Conservation (phyloP, 2,888 invertebrate genomes). For the Drosophila multiciliata region DNA sequence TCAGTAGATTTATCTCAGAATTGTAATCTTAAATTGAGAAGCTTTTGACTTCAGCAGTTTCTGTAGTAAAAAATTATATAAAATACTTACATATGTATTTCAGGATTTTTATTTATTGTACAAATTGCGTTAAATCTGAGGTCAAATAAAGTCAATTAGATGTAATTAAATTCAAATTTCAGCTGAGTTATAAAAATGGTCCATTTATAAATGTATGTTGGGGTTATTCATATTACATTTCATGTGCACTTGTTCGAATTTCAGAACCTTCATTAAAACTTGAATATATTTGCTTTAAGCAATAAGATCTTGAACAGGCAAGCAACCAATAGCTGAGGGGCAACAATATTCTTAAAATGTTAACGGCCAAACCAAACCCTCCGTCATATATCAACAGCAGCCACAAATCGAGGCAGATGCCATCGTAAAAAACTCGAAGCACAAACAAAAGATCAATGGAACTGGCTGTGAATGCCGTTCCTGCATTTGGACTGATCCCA, state of each 20-base stretch:
- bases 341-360: conserved; percentile 22
- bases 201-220: too few species aligned
- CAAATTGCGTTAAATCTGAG: too few species aligned
- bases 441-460: conserved; percentile 62
- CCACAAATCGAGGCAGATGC: conserved; percentile 53
- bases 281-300: conserved; percentile 6
- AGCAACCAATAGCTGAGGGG: background rate
- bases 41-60: too few species aligned
- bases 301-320: conserved; percentile 6
- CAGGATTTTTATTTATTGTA: too few species aligned
- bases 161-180: background rate
- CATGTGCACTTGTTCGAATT: background rate
- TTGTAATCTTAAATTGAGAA: background rate
- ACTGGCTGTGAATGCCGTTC: conserved; percentile 35
- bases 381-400: conserved; percentile 56
- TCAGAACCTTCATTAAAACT: background rate
- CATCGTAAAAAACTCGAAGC: conserved; percentile 50
- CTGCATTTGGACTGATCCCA: conserved; percentile 8
- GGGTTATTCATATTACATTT: background rate
- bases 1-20: background rate
- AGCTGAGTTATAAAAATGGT: background rate
- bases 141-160: too few species aligned
- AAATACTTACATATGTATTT: too few species aligned
- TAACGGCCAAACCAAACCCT: conserved; percentile 48
- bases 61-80: too few species aligned